Evolutionary conservation across 2,113 vertebrate species (phyloP).

Genomic region (Stercorarius parasiticus): DNA sequence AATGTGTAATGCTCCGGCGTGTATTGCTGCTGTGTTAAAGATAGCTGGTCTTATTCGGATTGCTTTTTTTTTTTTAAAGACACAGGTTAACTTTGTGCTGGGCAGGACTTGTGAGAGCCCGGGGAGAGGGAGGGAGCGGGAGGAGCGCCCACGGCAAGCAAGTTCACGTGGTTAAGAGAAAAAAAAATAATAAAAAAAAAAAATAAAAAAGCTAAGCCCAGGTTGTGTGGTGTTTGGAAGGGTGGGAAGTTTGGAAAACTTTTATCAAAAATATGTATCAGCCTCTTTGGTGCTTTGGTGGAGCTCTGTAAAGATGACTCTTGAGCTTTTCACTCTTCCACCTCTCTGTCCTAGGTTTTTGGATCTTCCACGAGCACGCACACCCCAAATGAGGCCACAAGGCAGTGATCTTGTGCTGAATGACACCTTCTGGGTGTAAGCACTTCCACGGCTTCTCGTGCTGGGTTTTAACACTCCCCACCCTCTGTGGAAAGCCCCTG

Average conservation of each 20-base stretch:
- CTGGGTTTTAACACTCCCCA: not conserved
- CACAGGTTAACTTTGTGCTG: not conserved
- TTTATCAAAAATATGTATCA: not conserved
- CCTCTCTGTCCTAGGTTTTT: not conserved
- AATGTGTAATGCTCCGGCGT: not conserved
- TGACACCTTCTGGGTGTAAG: not conserved
- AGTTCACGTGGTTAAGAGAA: not conserved
- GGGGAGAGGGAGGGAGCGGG: not conserved
- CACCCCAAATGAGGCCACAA: not conserved
- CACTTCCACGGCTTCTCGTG: not conserved
- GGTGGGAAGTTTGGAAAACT: not conserved
- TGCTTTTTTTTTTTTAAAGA: slow-evolving; percentile 44
- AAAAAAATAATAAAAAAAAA: not conserved
- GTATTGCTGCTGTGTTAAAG: not conserved
- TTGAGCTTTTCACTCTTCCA: not conserved
- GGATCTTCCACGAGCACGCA: not conserved
- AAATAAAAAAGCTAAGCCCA: fast-evolving
- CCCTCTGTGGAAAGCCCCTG: not conserved
- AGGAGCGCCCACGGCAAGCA: not conserved
- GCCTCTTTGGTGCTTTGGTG: not conserved
- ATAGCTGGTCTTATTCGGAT: not conserved
- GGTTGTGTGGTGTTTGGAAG: not conserved
- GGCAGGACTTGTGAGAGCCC: not conserved
- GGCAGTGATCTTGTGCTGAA: not conserved
- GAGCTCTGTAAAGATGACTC: not conserved